Evolutionary conservation across 2,888 invertebrate species (phyloP), one percentile per base, ranked within the genome.

Genomic region (Acrobasis consociella): DNA sequence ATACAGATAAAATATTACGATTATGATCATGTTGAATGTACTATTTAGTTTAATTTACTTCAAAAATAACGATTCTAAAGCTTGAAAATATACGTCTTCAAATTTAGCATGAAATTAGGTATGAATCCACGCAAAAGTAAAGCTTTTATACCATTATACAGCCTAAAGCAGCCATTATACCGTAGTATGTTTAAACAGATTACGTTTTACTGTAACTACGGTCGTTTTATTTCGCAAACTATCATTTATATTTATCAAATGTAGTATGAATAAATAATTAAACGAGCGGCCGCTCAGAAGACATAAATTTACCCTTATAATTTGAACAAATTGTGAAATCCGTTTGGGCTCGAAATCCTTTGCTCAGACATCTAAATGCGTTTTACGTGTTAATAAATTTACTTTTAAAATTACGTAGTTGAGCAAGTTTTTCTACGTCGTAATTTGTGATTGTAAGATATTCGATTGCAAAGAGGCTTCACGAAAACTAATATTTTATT

Each of bases 241-340:
- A 42, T 56, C 56, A 11, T 61, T 49, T 52, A 38, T 50, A 51
- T 60, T 60, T 60, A 53, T 56, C 11, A 56, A 42, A 46, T 17
- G 17, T 56, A 42, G 42, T 39, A 22, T 56, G 42, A 53, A 61
- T 61, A 53, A 53, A 46, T 61, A 37, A 61, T 53, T 46, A 46
- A 42, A 46, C 42, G 17, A 10, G 53, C 42, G n/a, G 46, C 31
- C 46, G 61, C 46, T 42, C 31, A 56, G 42, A 56, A 17, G 11
- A 56, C 42, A 60, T 61, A 59, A 65, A 58, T 65, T 50, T 31
- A 59, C 58, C 61, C 58, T 50, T 63, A 63, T 61, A 60, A 58
- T 63, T 52, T 63, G 31, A 52, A 63, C 60, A 52, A 61, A 61
- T 60, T 52, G 37, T 46, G 17, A 59, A 60, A 59, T 63, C 62